Base-by-base conservation (phyloP, 1,140 invertebrate genomes). In the Zeugodacus cucurbitae region DNA sequence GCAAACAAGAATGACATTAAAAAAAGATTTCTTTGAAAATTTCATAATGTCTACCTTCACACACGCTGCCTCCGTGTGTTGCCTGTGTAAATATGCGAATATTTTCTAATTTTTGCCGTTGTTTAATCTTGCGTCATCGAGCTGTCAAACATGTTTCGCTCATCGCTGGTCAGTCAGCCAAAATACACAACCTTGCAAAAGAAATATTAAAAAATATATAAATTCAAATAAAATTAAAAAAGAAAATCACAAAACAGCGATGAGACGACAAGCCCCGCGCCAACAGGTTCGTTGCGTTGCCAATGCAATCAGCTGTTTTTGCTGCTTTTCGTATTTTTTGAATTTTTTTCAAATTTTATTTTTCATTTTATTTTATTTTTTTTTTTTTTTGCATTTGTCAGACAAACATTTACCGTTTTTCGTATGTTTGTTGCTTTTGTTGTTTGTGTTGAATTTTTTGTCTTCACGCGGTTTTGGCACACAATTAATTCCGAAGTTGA, bases 61-160 rank as follows among this genome's bases (percentile, higher is more conserved):
- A 7, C 1, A 8, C 29, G 64, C 2, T 5, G 58, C 22, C 22
- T 5, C 17, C 32, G 34, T 4, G 32, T 74, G 32, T 7, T 17
- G 67, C 67, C 67, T 34, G 67, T 41, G 32, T 37, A 37, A 34
- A 74, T 2, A 74, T 6, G 20, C 67, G 34, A 37, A n/a, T 59
- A 17, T 74, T 37, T 74, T 37, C 67, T 37, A 74, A 74, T n/a
- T 74, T 74, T 37, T 41, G 67, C 67, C 32, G 67, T 74, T 74
- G 20, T 32, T 74, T 32, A 74, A 74, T 37, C 32, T 74, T 74
- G 34, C 67, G 67, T 41, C 32, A 74, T 14, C 32, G 14, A 74
- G 67, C 67, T 74, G 67, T 32, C 67, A 74, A 74, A 34, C 67
- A 22, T 37, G 67, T 74, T 74, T 74, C 67, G 34, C 67, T 34